Base-by-base conservation (phyloP, 2,888 invertebrate genomes). In the Melinaea menophilus region DNA sequence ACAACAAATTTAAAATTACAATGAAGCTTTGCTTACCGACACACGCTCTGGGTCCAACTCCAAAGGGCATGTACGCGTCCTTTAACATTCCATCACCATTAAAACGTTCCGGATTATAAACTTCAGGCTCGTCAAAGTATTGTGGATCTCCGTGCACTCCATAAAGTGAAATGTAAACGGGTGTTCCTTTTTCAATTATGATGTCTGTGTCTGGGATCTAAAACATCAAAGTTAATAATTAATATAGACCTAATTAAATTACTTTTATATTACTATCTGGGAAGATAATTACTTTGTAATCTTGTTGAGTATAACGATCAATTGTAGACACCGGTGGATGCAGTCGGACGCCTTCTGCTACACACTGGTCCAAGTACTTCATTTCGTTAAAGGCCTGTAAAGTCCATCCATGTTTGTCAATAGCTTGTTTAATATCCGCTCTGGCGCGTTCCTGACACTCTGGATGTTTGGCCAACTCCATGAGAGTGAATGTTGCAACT, bases 361-460 rank as follows among this genome's bases (percentile, higher is more conserved):
- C 62, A 47, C 73, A 72, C 62, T 73, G 73, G 34, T 75, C 74
- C 59, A 75, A 56, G 41, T 71, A 76, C 54, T 71, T 71, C 75
- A 76, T 74, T 4, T 72, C 69, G 41, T 72, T 69, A 47, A 76
- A 71, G 0, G 71, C 73, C 3, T 74, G 71, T 1, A 72, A 60
- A 0, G 68, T 74, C 74, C 74, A 74, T 5, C 74, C 76, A 47
- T 71, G 63, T 45, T 69, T 59, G 1, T 65, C 62, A 2, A 73
- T 65, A 11, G 73, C 73, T 3, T 54, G 59, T 13, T 59, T 68
- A 9, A 75, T 67, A 22, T 71, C 71, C 11, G 64, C 63, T 22
- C 72, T 70, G 1, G 71, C 72, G 2, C 56, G 62, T 0, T 67
- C 61, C 54, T 75, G 75, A 22, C 61, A 61, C 2, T 63, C 56